A percentile compares a stretch with the other conserved stretches of the same genome.
Evolutionary conservation across 2,797 vertebrate genomes (phyloP).

Genomic region (Kryptolebias ocellatus): DNA sequence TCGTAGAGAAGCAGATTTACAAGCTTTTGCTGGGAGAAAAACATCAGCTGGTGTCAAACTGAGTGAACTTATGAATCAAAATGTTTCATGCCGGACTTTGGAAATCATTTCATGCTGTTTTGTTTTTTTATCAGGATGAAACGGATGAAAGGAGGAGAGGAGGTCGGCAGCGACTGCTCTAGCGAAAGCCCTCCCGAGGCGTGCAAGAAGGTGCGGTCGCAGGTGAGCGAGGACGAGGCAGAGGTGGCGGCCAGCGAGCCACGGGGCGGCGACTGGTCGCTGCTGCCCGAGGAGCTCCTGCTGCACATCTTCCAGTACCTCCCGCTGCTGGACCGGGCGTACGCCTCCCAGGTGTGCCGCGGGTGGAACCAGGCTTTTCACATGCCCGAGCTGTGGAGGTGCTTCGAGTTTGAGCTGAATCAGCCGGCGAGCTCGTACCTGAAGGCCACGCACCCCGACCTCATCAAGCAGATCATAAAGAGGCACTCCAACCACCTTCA

Average conservation of each 20-base stretch:
- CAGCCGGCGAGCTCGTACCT: conserved; percentile 96
- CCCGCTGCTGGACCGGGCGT: conserved; percentile 93
- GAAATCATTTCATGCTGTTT: no score
- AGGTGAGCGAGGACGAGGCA: conserved; percentile 44
- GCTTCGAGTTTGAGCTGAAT: conserved; percentile 97
- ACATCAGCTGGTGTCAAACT: no score
- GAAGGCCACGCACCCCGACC: conserved; percentile 95
- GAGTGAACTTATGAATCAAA: no score
- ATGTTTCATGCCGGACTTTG: no score
- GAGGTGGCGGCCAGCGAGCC: neutral
- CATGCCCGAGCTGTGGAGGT: conserved; percentile 97
- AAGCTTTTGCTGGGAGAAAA: no score
- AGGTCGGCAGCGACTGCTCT: conserved; percentile 72
- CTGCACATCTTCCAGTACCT: conserved; percentile 95
- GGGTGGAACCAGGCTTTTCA: conserved; percentile 96
- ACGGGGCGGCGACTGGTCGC: conserved; percentile 82
- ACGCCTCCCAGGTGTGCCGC: conserved; percentile 93
- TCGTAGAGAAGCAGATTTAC: no score
- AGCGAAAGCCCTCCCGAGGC: conserved; percentile 71
- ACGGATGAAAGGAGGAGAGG: conserved; percentile 85
- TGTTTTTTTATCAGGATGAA: conserved; percentile 85
- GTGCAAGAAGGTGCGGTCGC: conserved; percentile 84
- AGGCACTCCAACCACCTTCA: conserved; percentile 97
- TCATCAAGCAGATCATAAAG: conserved; percentile 98
- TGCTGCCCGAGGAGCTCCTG: conserved; percentile 92